phyloP scores from a whole-genome alignment of 2,113 vertebrate genomes.

The Alosa alosa region DNA sequence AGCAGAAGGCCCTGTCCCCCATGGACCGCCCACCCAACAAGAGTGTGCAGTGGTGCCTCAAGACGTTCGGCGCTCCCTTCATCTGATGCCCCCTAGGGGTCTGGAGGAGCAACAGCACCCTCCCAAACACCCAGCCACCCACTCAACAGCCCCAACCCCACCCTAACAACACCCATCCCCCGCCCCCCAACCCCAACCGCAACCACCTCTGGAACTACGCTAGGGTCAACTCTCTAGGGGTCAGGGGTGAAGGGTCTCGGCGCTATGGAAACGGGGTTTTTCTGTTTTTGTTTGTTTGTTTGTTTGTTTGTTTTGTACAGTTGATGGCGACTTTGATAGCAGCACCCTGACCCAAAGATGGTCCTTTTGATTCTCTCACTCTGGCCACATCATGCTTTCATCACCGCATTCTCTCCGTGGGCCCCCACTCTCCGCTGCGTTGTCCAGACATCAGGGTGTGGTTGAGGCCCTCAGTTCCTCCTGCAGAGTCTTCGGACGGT shows the following conservation, averaged over 20 bases:
- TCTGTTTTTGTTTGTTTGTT: not conserved
- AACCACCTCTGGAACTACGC: not conserved
- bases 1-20: slow-evolving; percentile 77
- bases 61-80: slow-evolving; percentile 84
- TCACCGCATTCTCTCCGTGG: slow-evolving; percentile 9
- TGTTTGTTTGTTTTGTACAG: not conserved
- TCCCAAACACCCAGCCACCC: not conserved
- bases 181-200: not conserved
- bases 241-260: not conserved
- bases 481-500: no score
- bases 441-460: not conserved
- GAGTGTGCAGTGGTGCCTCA: slow-evolving; percentile 85
- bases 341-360: slow-evolving; percentile 47
- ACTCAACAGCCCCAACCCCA: not conserved
- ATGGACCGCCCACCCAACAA: slow-evolving; percentile 82
- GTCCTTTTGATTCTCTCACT: slow-evolving; percentile 48
- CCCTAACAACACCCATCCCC: not conserved
- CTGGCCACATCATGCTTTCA: not conserved
- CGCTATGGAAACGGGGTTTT: not conserved
- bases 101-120: not conserved
- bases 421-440: not conserved
- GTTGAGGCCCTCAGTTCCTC: not conserved
- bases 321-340: not conserved
- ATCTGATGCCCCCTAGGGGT: slow-evolving; percentile 68
- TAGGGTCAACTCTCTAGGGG: not conserved